phyloP scores from a whole-genome alignment of 2,797 vertebrate genomes.

The Silurus lanzhouensis region DNA sequence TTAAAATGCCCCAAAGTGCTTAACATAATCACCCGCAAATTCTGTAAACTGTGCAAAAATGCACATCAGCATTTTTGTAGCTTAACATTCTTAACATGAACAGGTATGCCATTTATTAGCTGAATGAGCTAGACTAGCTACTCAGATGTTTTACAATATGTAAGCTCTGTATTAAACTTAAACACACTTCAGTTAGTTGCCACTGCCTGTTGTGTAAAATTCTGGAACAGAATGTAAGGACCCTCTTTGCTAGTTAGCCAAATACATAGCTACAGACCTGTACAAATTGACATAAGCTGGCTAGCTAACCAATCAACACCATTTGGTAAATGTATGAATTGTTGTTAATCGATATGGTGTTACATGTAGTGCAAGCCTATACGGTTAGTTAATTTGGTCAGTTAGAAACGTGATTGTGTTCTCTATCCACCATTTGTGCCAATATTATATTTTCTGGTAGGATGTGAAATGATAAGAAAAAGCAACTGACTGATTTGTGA shows the following conservation, averaged over 20 bases:
- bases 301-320: neutral
- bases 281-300: neutral
- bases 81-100: neutral
- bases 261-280: neutral
- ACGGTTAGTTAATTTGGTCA: neutral
- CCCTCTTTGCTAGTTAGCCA: neutral
- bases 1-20: neutral
- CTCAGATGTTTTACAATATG: neutral
- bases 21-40: neutral
- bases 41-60: neutral
- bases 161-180: neutral
- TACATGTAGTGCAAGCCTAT: neutral
- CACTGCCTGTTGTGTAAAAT: neutral
- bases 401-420: no score
- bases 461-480: constrained; percentile 8
- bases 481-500: constrained; percentile 12
- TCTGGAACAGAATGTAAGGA: neutral
- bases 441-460: neutral
- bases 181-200: neutral
- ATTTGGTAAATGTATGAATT: neutral
- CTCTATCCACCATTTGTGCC: neutral
- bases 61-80: neutral
- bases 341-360: neutral
- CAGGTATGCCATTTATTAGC: neutral
- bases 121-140: neutral